Conservation (phyloP, 2,113 vertebrate species). For the Tangachromis dhanisi region DNA sequence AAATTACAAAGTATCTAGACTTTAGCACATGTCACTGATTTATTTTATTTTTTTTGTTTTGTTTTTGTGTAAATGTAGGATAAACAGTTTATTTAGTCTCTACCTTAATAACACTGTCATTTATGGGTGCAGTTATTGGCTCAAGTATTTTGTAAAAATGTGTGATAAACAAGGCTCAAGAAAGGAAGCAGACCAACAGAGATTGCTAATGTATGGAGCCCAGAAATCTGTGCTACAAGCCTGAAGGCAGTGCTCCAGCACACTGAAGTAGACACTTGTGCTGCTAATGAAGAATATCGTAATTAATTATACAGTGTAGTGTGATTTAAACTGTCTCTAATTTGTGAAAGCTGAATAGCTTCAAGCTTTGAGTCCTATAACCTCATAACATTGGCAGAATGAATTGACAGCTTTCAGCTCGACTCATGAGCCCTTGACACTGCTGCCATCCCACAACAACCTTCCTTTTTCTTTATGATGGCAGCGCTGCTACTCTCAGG, state of each 20-base stretch:
- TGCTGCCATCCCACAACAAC: background rate
- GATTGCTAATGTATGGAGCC: background rate
- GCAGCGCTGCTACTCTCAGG: slow-evolving; percentile 58
- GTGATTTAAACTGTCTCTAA: background rate
- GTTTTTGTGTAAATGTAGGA: background rate
- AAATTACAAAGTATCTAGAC: background rate
- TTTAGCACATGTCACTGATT: background rate
- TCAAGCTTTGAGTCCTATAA: background rate
- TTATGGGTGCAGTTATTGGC: background rate
- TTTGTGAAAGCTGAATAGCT: slow-evolving; percentile 3
- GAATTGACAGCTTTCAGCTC: slow-evolving; percentile 25
- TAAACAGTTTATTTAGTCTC: background rate
- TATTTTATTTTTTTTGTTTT: background rate
- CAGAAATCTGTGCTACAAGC: background rate
- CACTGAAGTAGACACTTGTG: background rate
- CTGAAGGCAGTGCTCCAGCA: slow-evolving; percentile 2
- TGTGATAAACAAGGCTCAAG: background rate
- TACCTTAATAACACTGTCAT: background rate
- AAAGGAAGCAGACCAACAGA: background rate
- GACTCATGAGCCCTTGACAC: background rate
- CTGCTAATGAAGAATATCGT: background rate
- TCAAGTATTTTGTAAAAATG: background rate
- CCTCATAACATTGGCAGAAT: background rate
- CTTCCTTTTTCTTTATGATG: slow-evolving; percentile 16
- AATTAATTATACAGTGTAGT: slow-evolving; percentile 10